Evolutionary conservation across 2,113 vertebrate species (phyloP).

Genomic region (Oreotrochilus melanogaster): DNA sequence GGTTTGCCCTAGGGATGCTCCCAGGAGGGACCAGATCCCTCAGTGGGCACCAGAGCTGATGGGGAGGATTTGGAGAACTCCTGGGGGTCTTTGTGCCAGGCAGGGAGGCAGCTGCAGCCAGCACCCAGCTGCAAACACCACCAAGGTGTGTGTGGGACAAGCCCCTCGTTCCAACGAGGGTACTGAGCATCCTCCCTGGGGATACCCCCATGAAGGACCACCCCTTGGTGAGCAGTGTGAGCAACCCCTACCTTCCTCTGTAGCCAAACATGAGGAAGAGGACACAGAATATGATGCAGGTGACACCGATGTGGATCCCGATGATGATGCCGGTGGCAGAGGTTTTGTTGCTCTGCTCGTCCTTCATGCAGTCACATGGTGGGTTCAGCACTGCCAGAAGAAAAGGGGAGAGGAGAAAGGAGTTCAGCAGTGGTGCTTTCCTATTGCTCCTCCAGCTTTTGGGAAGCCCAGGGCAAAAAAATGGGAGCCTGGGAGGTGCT

Average conservation of each 20-base stretch:
- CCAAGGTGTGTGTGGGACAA: fast-evolving
- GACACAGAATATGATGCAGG: constrained; percentile 96
- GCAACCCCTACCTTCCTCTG: constrained; percentile 86
- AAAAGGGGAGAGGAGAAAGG: background rate
- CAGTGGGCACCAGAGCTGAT: fast-evolving
- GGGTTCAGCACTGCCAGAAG: constrained; percentile 83
- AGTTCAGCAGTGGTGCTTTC: background rate
- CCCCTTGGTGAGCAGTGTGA: fast-evolving
- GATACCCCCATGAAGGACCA: background rate
- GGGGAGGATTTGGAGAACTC: background rate
- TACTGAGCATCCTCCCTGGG: background rate
- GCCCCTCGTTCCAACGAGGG: fast-evolving
- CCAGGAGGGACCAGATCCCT: background rate
- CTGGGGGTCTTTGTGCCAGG: background rate
- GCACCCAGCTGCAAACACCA: background rate
- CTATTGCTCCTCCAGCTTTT: background rate
- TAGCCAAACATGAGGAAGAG: constrained; percentile 97
- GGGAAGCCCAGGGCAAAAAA: background rate
- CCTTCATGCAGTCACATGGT: constrained; percentile 90
- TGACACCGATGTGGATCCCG: constrained; percentile 95
- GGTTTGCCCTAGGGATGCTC: background rate
- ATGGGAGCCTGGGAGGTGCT: background rate
- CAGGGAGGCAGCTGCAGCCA: background rate
- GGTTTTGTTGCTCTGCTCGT: constrained; percentile 86
- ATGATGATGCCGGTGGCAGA: constrained; percentile 94